Evolutionary conservation across 2,888 invertebrate species (phyloP).

Genomic region (Stomorhina lunata): DNA sequence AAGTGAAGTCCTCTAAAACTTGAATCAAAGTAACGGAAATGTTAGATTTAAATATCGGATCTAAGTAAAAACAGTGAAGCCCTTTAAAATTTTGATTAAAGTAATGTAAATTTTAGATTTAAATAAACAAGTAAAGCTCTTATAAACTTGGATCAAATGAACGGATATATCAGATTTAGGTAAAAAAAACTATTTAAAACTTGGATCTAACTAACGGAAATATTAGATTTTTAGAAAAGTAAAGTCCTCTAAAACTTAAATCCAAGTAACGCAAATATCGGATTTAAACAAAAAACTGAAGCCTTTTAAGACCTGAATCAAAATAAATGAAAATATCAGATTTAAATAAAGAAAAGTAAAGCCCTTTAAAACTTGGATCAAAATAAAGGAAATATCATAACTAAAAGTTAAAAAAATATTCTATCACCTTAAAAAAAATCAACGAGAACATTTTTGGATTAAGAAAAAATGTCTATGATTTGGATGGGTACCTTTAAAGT

Average conservation of each 20-base stretch:
- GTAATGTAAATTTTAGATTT: no score
- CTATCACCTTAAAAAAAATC: background rate
- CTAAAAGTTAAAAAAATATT: background rate
- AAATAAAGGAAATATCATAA: no score
- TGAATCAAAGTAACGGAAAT: background rate
- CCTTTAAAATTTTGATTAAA: no score
- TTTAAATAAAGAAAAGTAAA: background rate
- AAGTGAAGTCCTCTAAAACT: background rate
- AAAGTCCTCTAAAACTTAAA: no score
- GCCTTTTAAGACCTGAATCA: background rate
- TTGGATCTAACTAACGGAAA: no score
- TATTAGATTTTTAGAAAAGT: no score
- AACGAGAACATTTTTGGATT: background rate
- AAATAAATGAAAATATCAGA: background rate
- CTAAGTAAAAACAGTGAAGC: background rate
- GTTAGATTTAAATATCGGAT: background rate
- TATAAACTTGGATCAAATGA: background rate
- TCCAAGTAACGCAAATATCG: no score
- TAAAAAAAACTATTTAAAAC: no score
- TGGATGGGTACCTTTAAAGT: slow-evolving; percentile 85
- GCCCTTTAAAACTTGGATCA: background rate
- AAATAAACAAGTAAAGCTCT: no score
- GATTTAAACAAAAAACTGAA: background rate
- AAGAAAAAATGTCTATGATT: slow-evolving; percentile 81
- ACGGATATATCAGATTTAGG: no score